Percentiles rank a stretch among this genome's conserved stretches.
Conservation (phyloP, 1,140 invertebrate species). For the Leptinotarsa texana region DNA sequence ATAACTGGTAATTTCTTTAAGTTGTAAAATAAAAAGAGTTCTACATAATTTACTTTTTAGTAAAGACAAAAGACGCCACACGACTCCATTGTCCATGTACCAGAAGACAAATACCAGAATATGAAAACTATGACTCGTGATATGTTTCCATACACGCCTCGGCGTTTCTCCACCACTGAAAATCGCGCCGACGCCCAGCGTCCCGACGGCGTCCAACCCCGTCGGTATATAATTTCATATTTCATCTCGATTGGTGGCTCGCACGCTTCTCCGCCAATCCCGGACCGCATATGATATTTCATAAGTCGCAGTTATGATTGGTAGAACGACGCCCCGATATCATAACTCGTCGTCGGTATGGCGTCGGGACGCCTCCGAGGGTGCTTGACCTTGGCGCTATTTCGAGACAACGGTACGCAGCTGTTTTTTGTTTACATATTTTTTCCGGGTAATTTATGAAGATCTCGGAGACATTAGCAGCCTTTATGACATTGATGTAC, state of each 20-base stretch:
- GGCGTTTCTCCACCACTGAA: slow-evolving; percentile 14
- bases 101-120: no score
- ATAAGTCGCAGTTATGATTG: slow-evolving; percentile 46
- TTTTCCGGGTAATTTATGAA: slow-evolving; percentile 24
- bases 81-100: no score
- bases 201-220: slow-evolving; percentile 18
- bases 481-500: slow-evolving; percentile 20
- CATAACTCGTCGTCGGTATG: slow-evolving; percentile 30
- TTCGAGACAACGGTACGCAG: slow-evolving; percentile 3
- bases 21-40: no score
- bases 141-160: slow-evolving; percentile 2
- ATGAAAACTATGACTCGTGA: no score
- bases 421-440: slow-evolving; percentile 24
- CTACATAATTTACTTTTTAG: no score
- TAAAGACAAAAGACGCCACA: no score
- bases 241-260: slow-evolving; percentile 45
- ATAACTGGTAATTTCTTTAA: no score
- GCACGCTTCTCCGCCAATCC: slow-evolving; percentile 36
- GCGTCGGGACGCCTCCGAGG: slow-evolving; percentile 16
- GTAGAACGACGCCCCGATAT: slow-evolving; percentile 33
- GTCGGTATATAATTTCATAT: slow-evolving; percentile 48
- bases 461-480: slow-evolving; percentile 6
- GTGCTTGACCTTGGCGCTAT: slow-evolving; percentile 14
- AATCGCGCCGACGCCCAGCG: slow-evolving; percentile 35
- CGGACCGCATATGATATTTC: slow-evolving; percentile 45